Evolutionary conservation across 2,113 vertebrate species (phyloP).

Genomic region (Delphinapterus leucas): DNA sequence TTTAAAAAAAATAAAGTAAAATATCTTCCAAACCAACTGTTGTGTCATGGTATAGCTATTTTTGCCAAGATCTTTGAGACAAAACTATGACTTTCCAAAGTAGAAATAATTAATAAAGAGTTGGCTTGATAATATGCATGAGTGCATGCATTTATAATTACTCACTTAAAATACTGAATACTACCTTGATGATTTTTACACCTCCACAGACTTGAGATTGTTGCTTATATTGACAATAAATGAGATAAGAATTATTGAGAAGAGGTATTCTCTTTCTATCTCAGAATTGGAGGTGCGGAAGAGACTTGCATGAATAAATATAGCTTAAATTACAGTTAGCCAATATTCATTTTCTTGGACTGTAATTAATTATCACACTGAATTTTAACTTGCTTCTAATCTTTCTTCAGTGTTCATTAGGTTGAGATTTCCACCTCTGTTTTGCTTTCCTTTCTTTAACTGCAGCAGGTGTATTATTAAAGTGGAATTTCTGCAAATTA

Average conservation of each 20-base stretch:
- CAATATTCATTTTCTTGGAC: constrained; percentile 31
- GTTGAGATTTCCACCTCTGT: constrained; percentile 25
- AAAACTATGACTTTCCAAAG: neutral
- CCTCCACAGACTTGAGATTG: neutral
- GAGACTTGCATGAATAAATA: constrained; percentile 15
- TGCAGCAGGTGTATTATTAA: constrained; percentile 38
- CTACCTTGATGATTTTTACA: neutral
- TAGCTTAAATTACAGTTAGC: neutral
- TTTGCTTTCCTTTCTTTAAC: constrained; percentile 51
- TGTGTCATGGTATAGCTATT: neutral
- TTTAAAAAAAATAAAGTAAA: neutral
- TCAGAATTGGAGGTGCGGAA: neutral
- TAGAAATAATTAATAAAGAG: neutral
- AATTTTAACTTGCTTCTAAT: constrained; percentile 50
- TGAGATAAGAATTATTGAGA: constrained; percentile 18
- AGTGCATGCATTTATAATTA: neutral
- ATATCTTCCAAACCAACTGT: neutral
- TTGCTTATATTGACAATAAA: constrained; percentile 12
- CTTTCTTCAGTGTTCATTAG: constrained; percentile 19
- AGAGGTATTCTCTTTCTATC: neutral
- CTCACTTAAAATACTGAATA: neutral
- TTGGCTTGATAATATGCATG: neutral
- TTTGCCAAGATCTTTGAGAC: neutral
- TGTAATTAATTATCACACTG: constrained; percentile 61
- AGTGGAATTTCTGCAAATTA: constrained; percentile 63